A percentile compares a stretch with the other conserved stretches of the same genome.
phyloP scores from a whole-genome alignment of 2,113 vertebrate species.

The Pampusana beccarii region DNA sequence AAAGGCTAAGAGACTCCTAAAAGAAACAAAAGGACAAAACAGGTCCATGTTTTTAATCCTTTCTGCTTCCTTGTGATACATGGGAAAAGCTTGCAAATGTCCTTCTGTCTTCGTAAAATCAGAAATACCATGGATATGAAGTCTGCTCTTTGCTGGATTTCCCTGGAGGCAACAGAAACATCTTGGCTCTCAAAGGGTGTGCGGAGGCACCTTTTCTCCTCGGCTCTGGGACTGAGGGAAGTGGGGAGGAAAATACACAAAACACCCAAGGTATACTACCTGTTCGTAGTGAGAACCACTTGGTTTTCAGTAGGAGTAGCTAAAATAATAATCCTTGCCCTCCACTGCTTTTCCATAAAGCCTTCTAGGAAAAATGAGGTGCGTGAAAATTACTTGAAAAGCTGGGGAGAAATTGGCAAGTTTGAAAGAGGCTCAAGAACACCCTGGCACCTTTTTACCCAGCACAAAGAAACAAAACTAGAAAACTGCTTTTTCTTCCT shows the following conservation, averaged over 20 bases:
- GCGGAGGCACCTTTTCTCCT: neutral
- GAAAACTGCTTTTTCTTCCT: neutral
- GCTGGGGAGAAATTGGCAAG: neutral
- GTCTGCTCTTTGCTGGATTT: neutral
- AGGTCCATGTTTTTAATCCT: neutral
- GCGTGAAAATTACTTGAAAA: neutral
- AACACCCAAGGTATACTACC: fast-evolving
- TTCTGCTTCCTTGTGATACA: neutral
- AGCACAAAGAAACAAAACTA: neutral
- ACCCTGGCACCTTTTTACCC: neutral
- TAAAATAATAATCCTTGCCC: neutral
- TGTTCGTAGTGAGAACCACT: neutral
- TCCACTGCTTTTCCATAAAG: neutral
- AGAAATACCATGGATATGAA: neutral
- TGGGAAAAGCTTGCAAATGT: neutral
- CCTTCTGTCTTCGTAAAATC: neutral
- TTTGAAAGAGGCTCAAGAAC: neutral
- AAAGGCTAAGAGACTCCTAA: neutral
- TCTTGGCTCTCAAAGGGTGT: neutral
- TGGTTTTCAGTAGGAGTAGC: neutral
- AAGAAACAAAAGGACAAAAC: neutral
- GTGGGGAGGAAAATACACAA: neutral
- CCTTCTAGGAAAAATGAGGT: neutral
- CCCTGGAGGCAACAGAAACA: neutral
- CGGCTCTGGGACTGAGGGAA: neutral